A percentile compares a stretch with the other conserved stretches of the same genome.
phyloP scores from a whole-genome alignment of 2,113 vertebrate species.

The Podilymbus podiceps region DNA sequence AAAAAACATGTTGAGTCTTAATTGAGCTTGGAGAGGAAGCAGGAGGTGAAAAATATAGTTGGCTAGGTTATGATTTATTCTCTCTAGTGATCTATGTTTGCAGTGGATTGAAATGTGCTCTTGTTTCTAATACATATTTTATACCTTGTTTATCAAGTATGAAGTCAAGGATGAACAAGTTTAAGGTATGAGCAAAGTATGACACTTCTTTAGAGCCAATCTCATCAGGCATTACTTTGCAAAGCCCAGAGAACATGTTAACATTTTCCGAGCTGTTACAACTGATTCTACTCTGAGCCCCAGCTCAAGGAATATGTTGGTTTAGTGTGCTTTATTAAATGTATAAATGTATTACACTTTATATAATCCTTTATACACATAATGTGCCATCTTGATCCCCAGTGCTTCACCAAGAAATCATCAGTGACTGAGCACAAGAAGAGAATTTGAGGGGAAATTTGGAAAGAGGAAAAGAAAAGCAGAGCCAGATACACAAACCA shows the following conservation, averaged over 20 bases:
- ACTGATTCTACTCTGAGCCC: background rate
- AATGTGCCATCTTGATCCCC: background rate
- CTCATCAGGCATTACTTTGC: background rate
- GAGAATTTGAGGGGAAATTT: background rate
- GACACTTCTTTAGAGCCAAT: background rate
- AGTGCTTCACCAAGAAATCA: background rate
- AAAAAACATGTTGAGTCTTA: conserved; percentile 33
- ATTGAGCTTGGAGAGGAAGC: conserved; percentile 41
- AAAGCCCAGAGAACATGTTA: background rate
- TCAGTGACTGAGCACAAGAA: background rate
- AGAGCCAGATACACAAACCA: background rate
- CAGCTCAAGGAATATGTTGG: background rate
- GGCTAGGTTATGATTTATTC: conserved; percentile 38
- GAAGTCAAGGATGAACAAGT: background rate
- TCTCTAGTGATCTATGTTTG: background rate
- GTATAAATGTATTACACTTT: background rate
- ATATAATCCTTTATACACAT: background rate
- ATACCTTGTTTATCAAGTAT: background rate
- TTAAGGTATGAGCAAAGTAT: background rate
- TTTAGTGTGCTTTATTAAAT: background rate
- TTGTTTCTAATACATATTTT: conserved; percentile 4
- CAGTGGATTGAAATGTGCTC: background rate
- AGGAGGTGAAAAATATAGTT: background rate
- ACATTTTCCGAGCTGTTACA: background rate
- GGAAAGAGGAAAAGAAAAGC: background rate